Evolutionary conservation across 1,140 invertebrate genomes (phyloP), one percentile per base, ranked within the genome.

Genomic region (Drosophila varians): DNA sequence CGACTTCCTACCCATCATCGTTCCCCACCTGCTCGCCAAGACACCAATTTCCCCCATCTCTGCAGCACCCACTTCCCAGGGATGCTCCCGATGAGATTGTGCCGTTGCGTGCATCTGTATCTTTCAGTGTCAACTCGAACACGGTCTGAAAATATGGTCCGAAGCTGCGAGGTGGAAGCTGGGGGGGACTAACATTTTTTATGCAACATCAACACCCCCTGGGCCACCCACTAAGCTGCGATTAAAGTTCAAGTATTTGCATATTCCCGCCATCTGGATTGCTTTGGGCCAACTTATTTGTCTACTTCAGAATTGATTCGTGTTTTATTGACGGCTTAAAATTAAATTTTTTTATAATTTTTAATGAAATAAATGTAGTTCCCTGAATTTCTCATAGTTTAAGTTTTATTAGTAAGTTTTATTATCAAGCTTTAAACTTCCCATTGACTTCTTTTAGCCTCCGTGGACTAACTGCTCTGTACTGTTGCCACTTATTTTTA

Each of bases 1-100:
- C 70, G 62, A 84, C 79, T 84, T 84, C 79, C 74, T 84, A 83
- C 65, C 58, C 58, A 51, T 55, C 54, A 51, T 55, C 54, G 46
- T 53, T 46, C 46, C 40, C 18, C 61, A 11, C 55, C 26, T 3
- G 9, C 16, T n/a, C 31, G 25, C 4, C 36, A 38, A 38, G n/a
- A 23, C 4, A 19, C 2, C 19, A 21, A 21, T 21, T 21, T 3
- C 46, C 16, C 0, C 1, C 7, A 25, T 23, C 21, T n/a, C 9
- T 31, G 28, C 28, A 48, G 18, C 45, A 25, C 14, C 55, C 45
- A 57, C 40, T 25, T 48, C 26, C 72, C 47, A 68, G 77, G 52
- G 68, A 80, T 75, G 64, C 73, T 60, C 73, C 77, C 78, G 56
- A 57, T 57, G 46, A 40, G 48, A 51, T 60, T 47, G 14, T n/a